Percentiles rank a stretch among this genome's conserved stretches.
Evolutionary conservation across 2,797 vertebrate genomes (phyloP).

Genomic region (Silurus aristotelis): DNA sequence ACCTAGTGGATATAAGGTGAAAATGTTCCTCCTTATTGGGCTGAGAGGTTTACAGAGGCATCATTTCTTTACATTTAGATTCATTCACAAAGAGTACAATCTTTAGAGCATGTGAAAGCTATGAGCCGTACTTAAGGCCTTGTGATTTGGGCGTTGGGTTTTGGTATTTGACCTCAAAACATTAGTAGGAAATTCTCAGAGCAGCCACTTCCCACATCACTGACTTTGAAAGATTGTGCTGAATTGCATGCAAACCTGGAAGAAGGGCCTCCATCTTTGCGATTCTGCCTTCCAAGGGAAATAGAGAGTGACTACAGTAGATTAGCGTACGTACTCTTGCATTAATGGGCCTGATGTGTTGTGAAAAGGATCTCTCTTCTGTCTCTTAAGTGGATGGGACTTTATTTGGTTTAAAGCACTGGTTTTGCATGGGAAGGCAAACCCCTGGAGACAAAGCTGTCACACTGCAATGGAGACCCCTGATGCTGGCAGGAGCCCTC

Average conservation of each 20-base stretch:
- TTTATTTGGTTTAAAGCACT: slow-evolving; percentile 81
- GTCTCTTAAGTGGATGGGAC: slow-evolving; percentile 72
- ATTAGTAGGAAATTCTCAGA: not conserved
- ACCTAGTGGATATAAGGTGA: slow-evolving; percentile 7
- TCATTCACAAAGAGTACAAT: not conserved
- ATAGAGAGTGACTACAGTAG: slow-evolving; percentile 44
- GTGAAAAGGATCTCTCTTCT: slow-evolving; percentile 70
- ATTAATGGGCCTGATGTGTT: slow-evolving; percentile 67
- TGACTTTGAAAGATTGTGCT: slow-evolving; percentile 39
- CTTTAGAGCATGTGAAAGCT: not conserved
- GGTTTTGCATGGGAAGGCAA: slow-evolving; percentile 71
- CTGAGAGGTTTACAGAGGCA: not conserved
- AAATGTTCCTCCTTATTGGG: slow-evolving; percentile 47
- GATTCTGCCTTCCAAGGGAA: not conserved
- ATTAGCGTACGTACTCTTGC: slow-evolving; percentile 61
- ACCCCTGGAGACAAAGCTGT: slow-evolving; percentile 80
- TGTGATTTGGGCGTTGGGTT: slow-evolving; percentile 4
- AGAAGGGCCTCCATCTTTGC: slow-evolving; percentile 9
- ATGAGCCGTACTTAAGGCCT: slow-evolving; percentile 37
- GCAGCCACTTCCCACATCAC: not conserved
- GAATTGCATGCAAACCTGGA: slow-evolving; percentile 38
- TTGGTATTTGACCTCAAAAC: not conserved
- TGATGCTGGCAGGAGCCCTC: slow-evolving; percentile 78
- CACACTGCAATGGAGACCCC: slow-evolving; percentile 73
- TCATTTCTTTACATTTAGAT: not conserved